Evolutionary conservation across 1,140 invertebrate species (phyloP), one percentile per base, ranked within the genome.

Genomic region (Thaumetopoea pityocampa): DNA sequence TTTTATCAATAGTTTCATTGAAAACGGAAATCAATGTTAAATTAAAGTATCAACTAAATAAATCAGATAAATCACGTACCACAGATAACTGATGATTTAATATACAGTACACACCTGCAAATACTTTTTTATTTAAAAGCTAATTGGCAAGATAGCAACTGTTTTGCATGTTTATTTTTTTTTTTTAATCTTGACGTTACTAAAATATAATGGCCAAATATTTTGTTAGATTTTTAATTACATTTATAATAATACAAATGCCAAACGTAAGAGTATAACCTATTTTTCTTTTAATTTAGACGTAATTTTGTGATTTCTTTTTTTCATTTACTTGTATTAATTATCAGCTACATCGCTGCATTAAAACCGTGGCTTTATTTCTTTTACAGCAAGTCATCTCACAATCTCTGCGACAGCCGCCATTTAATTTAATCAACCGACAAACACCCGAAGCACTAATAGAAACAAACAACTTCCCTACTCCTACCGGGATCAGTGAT

Each of bases 331-430:
- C n/a, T n/a, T n/a, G n/a, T n/a, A n/a, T n/a, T n/a, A n/a, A n/a
- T n/a, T n/a, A n/a, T n/a, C n/a, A n/a, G n/a, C n/a, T n/a, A n/a
- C n/a, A n/a, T n/a, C n/a, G n/a, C n/a, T n/a, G n/a, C n/a, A n/a
- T n/a, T n/a, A n/a, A n/a, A n/a, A n/a, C n/a, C 1, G 8, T 35
- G 6, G 7, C 6, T 32, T n/a, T 23, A 18, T 26, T 35, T 42
- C 22, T 34, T 35, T 69, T 67, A 6, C 59, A 67, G 63, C 15
- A 38, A 5, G 23, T 32, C 8, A 22, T 5, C 7, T 28, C 60
- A 15, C 63, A 67, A 47, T 51, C 41, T 4, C 7, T 63, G 1
- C 34, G 57, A 11, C 51, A 33, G 11, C 52, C 26, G 6, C 29
- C 40, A 3, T 47, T 28, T 16, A 63, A 51, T 26, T 8, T 60